phyloP scores from a whole-genome alignment of 30 jellyfish, hydroid and myxozoan genomes.

The Clytia hemisphaerica region DNA sequence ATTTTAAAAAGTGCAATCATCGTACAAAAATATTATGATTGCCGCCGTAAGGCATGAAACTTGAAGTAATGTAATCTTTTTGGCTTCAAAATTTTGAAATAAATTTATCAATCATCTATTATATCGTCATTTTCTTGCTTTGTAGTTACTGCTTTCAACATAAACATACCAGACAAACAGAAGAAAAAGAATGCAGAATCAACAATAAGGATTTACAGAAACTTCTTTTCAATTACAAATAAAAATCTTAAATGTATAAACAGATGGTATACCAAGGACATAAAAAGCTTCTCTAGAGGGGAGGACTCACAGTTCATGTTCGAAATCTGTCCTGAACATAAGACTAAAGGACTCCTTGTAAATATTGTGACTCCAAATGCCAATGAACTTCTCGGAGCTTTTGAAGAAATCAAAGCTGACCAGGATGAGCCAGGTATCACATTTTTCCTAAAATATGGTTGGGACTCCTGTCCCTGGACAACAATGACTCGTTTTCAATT shows the following conservation, averaged over 20 bases:
- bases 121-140: constrained; percentile 4
- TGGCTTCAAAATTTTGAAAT: too few species aligned
- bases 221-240: constrained; percentile 59
- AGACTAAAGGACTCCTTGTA: constrained; percentile 19
- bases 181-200: constrained; percentile 68
- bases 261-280: constrained; percentile 54
- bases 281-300: constrained; percentile 44
- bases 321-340: constrained; percentile 5
- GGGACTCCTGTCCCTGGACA: too few species aligned
- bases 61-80: too few species aligned
- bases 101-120: too few species aligned
- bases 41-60: too few species aligned
- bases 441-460: too few species aligned
- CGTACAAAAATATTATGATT: too few species aligned
- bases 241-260: constrained; percentile 53
- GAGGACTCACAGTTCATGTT: constrained; percentile 39
- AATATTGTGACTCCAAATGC: constrained; percentile 32
- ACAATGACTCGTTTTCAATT: too few species aligned
- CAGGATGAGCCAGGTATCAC: background rate
- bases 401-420: too few species aligned
- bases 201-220: constrained; percentile 41
- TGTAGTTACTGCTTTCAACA: constrained; percentile 53
- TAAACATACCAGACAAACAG: constrained; percentile 66
- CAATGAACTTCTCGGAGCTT: constrained; percentile 61
- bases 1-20: too few species aligned